Evolutionary conservation across 2,113 vertebrate genomes (phyloP).

Genomic region (Sciurus niger): DNA sequence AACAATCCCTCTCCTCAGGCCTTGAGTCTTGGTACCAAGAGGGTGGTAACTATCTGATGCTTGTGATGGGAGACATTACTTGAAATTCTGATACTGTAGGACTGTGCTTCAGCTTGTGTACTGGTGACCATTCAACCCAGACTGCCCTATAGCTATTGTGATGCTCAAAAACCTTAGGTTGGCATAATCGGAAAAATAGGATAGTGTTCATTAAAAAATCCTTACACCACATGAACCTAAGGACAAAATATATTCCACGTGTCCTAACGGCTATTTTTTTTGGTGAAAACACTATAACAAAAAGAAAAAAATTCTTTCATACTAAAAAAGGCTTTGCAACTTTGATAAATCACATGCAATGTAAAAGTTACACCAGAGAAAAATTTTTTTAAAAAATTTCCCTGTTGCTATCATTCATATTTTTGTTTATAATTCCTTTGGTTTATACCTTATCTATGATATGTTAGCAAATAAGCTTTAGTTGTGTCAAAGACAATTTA

Average conservation of each 20-base stretch:
- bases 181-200: not conserved
- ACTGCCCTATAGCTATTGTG: not conserved
- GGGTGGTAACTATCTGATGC: not conserved
- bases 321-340: not conserved
- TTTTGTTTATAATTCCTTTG: not conserved
- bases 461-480: constrained; percentile 11
- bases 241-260: not conserved
- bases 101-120: not conserved
- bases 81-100: not conserved
- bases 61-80: not conserved
- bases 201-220: not conserved
- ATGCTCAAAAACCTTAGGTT: not conserved
- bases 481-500: constrained; percentile 51
- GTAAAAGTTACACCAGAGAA: constrained; percentile 41
- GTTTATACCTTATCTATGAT: constrained; percentile 36
- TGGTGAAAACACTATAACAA: not conserved
- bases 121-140: not conserved
- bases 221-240: not conserved
- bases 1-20: not conserved
- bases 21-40: not conserved
- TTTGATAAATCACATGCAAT: not conserved
- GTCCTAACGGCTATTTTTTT: not conserved
- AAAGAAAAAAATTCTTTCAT: not conserved
- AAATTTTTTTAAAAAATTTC: not conserved
- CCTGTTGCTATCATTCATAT: not conserved